Percentiles rank a stretch among this genome's conserved stretches.
Conservation (phyloP, 1,140 invertebrate species). For the Acromyrmex echinatior region DNA sequence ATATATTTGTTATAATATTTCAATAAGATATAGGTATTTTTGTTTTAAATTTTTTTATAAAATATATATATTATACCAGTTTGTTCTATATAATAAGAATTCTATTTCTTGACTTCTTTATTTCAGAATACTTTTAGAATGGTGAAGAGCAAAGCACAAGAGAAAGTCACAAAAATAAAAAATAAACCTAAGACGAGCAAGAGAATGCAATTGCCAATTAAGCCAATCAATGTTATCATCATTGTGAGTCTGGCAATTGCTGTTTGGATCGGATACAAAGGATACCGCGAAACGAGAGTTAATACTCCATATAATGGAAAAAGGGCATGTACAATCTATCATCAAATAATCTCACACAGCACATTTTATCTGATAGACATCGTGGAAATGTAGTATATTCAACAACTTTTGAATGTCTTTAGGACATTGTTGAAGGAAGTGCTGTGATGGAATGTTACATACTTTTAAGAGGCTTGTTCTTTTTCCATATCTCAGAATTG, state of each 20-base stretch:
- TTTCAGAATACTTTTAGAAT: slow-evolving; percentile 50
- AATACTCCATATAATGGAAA: slow-evolving; percentile 94
- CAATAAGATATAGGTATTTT: background rate
- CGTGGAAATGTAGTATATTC: too few species aligned
- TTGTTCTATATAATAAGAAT: too few species aligned
- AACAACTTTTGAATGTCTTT: too few species aligned
- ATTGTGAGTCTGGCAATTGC: slow-evolving; percentile 88
- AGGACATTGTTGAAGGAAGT: too few species aligned
- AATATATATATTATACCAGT: background rate
- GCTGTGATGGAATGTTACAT: too few species aligned
- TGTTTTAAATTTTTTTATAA: background rate
- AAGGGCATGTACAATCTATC: slow-evolving; percentile 88
- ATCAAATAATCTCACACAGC: background rate
- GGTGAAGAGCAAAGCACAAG: slow-evolving; percentile 62
- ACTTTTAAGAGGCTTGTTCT: too few species aligned
- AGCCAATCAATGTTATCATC: slow-evolving; percentile 74
- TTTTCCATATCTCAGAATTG: too few species aligned
- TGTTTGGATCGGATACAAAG: slow-evolving; percentile 92
- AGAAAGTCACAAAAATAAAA: slow-evolving; percentile 70
- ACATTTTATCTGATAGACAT: too few species aligned
- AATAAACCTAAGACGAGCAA: slow-evolving; percentile 66
- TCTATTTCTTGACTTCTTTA: background rate
- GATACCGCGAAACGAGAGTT: slow-evolving; percentile 95
- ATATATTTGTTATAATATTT: background rate
- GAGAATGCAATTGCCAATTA: slow-evolving; percentile 68